Conservation (phyloP, 2,797 vertebrate genomes). For the Merluccius polli region DNA sequence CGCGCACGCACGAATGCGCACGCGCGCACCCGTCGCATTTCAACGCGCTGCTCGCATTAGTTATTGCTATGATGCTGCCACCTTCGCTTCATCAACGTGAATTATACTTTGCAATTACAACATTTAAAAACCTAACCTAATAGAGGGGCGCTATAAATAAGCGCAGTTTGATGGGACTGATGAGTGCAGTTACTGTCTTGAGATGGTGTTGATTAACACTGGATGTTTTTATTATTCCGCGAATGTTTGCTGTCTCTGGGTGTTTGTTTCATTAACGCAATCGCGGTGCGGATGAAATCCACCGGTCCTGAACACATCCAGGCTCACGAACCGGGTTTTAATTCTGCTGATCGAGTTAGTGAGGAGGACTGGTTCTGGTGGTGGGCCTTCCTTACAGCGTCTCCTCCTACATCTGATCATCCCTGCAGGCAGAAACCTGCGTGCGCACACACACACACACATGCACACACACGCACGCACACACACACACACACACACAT, state of each 20-base stretch:
- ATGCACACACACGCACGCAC: not conserved
- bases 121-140: slow-evolving; percentile 8
- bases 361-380: not conserved
- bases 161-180: slow-evolving; percentile 42
- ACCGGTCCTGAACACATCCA: not conserved
- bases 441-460: not conserved
- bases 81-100: slow-evolving; percentile 27
- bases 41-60: slow-evolving; percentile 16
- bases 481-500: not conserved
- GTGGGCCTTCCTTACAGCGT: no score
- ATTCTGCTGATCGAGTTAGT: not conserved
- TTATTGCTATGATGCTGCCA: slow-evolving; percentile 46
- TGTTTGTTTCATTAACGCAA: slow-evolving; percentile 3
- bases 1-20: slow-evolving; percentile 5
- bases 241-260: not conserved
- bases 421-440: not conserved
- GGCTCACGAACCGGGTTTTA: not conserved
- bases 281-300: not conserved
- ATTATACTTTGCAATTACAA: slow-evolving; percentile 13
- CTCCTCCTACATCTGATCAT: not conserved
- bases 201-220: slow-evolving; percentile 46
- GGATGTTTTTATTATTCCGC: not conserved
- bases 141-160: slow-evolving; percentile 40
- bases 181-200: slow-evolving; percentile 43
- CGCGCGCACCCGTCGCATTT: not conserved